Evolutionary conservation across 2,113 vertebrate species (phyloP), one percentile per base, ranked within the genome.

Genomic region (Chaetops frenatus): DNA sequence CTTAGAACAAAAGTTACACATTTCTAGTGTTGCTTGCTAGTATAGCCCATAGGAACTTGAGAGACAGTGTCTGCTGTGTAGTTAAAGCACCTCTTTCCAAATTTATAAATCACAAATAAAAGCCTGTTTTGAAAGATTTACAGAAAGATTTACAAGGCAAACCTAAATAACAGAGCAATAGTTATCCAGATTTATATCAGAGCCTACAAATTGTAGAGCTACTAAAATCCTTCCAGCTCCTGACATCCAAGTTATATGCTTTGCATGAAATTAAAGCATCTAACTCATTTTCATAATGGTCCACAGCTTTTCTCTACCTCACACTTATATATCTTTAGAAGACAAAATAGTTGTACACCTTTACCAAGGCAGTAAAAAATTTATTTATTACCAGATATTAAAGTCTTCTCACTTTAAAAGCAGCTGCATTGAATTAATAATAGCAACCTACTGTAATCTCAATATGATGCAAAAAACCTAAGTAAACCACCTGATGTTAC

Each of bases 211-310:
- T 28, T 61, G n/a, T 58, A 90, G 19, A 90, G 65, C 28, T 77
- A 81, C 69, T 91, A 83, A 95, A 94, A 87, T 64, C 70, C 64
- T 80, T 42, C 21, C 66, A 71, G 81, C 84, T 93, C 28, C 67
- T 93, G 60, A 67, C 57, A 73, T 76, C 35, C 27, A 69, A 77
- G 40, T 62, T 85, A 73, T 62, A 74, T 38, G 31, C 19, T 86
- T 89, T 92, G 71, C 51, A 89, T 90, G 72, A 96, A 92, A 94
- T 95, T 94, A 94, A 96, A 83, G 21, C 23, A n/a, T 78, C 45
- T 69, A 29, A 73, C 35, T 87, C 22, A 61, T 87, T 95, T 92
- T 88, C 50, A 71, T 88, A 95, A 91, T 56, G 25, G 73, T 47
- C 16, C 21, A 82, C 61, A 88, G 48, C 40, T 94, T 95, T 92